A percentile compares a stretch with the other conserved stretches of the same genome.
phyloP scores from a whole-genome alignment of 2,113 vertebrate species.

The Lipophrys pholis region DNA sequence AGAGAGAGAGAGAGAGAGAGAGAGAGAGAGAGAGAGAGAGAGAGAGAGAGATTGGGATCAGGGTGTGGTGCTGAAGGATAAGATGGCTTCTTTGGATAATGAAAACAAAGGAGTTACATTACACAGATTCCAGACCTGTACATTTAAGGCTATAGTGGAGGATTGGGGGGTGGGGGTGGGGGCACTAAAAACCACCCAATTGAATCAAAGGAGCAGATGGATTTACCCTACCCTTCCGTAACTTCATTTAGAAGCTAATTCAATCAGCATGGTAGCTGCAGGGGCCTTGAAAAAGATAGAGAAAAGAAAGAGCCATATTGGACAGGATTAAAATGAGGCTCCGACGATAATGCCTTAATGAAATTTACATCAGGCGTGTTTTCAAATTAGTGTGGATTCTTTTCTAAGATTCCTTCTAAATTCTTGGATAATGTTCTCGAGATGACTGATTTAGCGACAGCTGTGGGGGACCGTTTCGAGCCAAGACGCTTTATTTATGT shows the following conservation, averaged over 20 bases:
- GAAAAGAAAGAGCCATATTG: slow-evolving; percentile 58
- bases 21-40: slow-evolving; percentile 19
- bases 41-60: slow-evolving; percentile 37
- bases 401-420: slow-evolving; percentile 40
- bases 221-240: slow-evolving; percentile 64
- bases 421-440: slow-evolving; percentile 48
- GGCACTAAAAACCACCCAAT: slow-evolving; percentile 56
- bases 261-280: slow-evolving; percentile 72
- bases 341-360: slow-evolving; percentile 57
- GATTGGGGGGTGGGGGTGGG: neutral
- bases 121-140: slow-evolving; percentile 50
- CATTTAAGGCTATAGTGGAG: slow-evolving; percentile 39
- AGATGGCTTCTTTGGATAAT: slow-evolving; percentile 69
- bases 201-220: slow-evolving; percentile 69
- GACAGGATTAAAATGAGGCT: slow-evolving; percentile 58
- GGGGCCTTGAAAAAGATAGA: slow-evolving; percentile 68
- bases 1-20: slow-evolving; percentile 14
- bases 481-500: slow-evolving; percentile 17
- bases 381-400: slow-evolving; percentile 45
- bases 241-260: slow-evolving; percentile 77
- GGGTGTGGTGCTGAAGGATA: slow-evolving; percentile 53
- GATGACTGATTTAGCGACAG: slow-evolving; percentile 32
- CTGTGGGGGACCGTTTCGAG: slow-evolving; percentile 17
- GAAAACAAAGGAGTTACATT: slow-evolving; percentile 57
- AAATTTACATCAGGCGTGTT: slow-evolving; percentile 64